These are phyloP conservation scores for Malaclemys terrapin DNA, from an alignment of 2,113 vertebrate genomes.

Conservation along the genomic window DNA sequence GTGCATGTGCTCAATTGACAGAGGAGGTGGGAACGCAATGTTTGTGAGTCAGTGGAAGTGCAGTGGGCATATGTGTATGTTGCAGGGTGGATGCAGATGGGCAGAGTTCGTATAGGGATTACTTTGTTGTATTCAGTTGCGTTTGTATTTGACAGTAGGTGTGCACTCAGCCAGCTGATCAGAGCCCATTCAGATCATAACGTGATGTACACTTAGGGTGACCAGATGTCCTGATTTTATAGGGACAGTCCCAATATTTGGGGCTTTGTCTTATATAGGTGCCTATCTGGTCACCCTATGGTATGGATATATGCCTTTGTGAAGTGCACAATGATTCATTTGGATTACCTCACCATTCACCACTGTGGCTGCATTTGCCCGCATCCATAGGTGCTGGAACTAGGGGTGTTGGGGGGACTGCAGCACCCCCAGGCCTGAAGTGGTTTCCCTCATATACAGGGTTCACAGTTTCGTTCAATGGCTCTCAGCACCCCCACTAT, in stretches of 20 bases:
- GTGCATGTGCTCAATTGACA: neutral
- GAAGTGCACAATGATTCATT: neutral
- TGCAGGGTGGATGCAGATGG: neutral
- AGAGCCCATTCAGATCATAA: neutral
- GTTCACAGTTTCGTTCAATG: too few species aligned
- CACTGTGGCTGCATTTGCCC: neutral
- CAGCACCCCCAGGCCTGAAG: too few species aligned
- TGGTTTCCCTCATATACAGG: too few species aligned
- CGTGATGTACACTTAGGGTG: neutral
- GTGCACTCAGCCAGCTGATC: neutral
- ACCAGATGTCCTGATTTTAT: too few species aligned
- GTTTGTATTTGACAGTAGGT: constrained; percentile 58
- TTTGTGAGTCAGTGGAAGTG: neutral
- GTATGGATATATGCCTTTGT: neutral
- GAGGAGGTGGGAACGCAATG: neutral
- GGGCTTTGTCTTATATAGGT: too few species aligned
- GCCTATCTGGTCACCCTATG: neutral
- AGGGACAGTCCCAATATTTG: too few species aligned
- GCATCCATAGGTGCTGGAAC: neutral
- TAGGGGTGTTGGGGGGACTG: too few species aligned
- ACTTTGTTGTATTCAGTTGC: neutral
- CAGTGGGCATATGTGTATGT: neutral
- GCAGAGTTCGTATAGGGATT: neutral
- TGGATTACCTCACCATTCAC: neutral
- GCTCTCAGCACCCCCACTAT: too few species aligned